Evolutionary conservation across 1,140 invertebrate genomes (phyloP).

Genomic region (Pollicipes pollicipes): DNA sequence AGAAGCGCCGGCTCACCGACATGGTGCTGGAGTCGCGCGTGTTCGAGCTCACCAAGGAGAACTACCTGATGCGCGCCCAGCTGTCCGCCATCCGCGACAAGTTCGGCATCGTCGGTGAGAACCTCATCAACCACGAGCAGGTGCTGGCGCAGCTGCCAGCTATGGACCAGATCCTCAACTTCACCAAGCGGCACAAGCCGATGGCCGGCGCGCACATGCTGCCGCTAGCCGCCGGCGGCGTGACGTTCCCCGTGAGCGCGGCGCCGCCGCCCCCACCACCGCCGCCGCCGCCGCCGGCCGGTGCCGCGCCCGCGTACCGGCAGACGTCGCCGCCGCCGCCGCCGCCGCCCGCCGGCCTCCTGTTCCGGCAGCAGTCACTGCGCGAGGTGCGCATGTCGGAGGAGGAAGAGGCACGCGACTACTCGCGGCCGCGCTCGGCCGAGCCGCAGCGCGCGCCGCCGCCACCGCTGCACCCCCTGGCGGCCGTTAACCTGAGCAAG

Average conservation of each 20-base stretch:
- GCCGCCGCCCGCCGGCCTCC: too few species aligned
- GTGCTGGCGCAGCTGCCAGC: slow-evolving; percentile 62
- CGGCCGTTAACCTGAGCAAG: background rate
- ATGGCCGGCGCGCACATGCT: slow-evolving; percentile 9
- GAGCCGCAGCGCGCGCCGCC: background rate
- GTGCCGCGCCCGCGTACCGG: background rate
- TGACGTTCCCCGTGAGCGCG: background rate
- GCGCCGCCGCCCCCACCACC: background rate
- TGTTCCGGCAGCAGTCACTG: background rate
- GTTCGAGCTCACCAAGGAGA: slow-evolving; percentile 83
- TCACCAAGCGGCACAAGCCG: slow-evolving; percentile 55
- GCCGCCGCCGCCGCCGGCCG: background rate
- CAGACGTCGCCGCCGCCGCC: background rate
- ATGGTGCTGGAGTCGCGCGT: slow-evolving; percentile 89
- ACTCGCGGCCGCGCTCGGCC: background rate
- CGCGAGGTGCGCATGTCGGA: background rate
- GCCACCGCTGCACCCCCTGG: background rate
- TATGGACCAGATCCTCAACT: slow-evolving; percentile 59
- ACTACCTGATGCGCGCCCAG: slow-evolving; percentile 79
- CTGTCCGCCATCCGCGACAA: slow-evolving; percentile 81
- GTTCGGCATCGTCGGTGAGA: slow-evolving; percentile 73
- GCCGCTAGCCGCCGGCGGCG: background rate
- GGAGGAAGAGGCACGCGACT: background rate
- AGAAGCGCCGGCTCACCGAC: slow-evolving; percentile 89
- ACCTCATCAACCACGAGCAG: slow-evolving; percentile 65